Evolutionary conservation across 2,888 invertebrate species (phyloP).

Genomic region (Campaea margaritaria): DNA sequence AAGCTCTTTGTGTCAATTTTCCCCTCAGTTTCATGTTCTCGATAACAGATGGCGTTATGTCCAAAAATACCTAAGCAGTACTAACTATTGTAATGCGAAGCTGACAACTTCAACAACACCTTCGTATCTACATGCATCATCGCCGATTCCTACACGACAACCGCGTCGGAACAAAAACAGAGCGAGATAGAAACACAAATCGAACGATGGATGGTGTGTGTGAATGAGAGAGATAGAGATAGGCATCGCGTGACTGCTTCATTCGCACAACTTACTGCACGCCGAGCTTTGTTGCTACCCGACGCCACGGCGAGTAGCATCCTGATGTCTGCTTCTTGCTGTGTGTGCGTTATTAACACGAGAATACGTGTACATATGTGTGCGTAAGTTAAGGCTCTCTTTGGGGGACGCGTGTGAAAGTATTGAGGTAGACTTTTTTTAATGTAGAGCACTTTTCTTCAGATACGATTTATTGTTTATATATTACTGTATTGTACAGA

Average conservation of each 20-base stretch:
- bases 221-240: constrained; percentile 70
- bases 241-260: constrained; percentile 56
- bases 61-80: constrained; percentile 3
- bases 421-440: constrained; percentile 49
- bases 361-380: constrained; percentile 75
- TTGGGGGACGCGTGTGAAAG: constrained; percentile 43
- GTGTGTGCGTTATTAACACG: constrained; percentile 68
- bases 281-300: constrained; percentile 97
- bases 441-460: too few relatives aligned
- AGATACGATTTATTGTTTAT: too few relatives aligned
- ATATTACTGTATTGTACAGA: too few relatives aligned
- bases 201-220: constrained; percentile 67
- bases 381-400: constrained; percentile 47
- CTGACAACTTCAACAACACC: constrained; percentile 16
- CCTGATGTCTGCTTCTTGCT: constrained; percentile 88
- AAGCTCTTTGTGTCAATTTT: not conserved
- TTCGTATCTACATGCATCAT: constrained; percentile 26
- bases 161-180: constrained; percentile 35
- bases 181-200: constrained; percentile 52
- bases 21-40: not conserved
- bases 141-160: constrained; percentile 9
- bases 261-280: constrained; percentile 93
- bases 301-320: constrained; percentile 96
- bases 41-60: not conserved
- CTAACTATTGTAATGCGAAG: constrained; percentile 19